Evolutionary conservation across 2,888 invertebrate genomes (phyloP).

Genomic region (Ditula angustiorana): DNA sequence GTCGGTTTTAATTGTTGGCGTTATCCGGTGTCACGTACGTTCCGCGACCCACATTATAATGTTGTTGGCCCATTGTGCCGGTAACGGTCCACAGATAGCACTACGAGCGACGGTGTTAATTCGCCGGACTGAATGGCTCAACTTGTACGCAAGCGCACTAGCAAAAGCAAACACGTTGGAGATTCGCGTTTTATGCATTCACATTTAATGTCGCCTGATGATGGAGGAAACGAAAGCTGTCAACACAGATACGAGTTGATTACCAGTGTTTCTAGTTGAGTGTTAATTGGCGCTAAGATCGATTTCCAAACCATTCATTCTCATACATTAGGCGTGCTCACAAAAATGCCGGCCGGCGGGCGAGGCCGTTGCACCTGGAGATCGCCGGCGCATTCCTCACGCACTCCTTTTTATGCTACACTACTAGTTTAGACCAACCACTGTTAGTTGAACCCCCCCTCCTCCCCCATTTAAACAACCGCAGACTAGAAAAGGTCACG

Average conservation of each 20-base stretch:
- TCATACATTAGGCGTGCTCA: slow-evolving; percentile 71
- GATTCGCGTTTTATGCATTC: background rate
- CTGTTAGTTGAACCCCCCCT: slow-evolving; percentile 58
- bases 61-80: slow-evolving; percentile 73
- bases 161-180: slow-evolving; percentile 10
- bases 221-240: slow-evolving; percentile 10
- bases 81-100: slow-evolving; percentile 69
- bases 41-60: slow-evolving; percentile 75
- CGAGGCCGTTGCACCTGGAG: slow-evolving; percentile 83
- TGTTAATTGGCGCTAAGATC: slow-evolving; percentile 50
- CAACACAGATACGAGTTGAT: slow-evolving; percentile 30
- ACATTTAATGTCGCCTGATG: background rate
- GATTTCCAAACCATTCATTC: slow-evolving; percentile 64
- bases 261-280: slow-evolving; percentile 43
- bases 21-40: slow-evolving; percentile 71
- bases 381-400: slow-evolving; percentile 80
- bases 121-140: slow-evolving; percentile 52
- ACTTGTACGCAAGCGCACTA: slow-evolving; percentile 32
- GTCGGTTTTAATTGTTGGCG: slow-evolving; percentile 73
- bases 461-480: slow-evolving; percentile 52
- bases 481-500: slow-evolving; percentile 58
- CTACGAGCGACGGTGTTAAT: slow-evolving; percentile 61
- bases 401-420: slow-evolving; percentile 82
- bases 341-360: slow-evolving; percentile 77
- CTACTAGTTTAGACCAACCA: slow-evolving; percentile 71